Percentiles rank a stretch among this genome's conserved stretches.
Evolutionary conservation across 2,888 invertebrate species (phyloP).

Genomic region (Salticus scenicus): DNA sequence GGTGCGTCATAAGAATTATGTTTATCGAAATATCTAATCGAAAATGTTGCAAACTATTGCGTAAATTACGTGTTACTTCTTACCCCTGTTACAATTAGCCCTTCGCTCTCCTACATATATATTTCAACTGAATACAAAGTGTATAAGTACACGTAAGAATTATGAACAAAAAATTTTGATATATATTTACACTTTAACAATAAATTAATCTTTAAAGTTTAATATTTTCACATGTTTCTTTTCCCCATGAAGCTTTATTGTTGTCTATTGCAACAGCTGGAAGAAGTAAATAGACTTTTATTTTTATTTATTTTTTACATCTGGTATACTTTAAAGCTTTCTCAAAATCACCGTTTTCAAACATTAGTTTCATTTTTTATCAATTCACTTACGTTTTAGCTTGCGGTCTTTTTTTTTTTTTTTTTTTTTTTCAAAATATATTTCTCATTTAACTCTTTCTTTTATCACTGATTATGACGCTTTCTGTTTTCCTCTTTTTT

Average conservation of each 20-base stretch:
- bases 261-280: conserved; percentile 43
- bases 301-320: conserved; percentile 53
- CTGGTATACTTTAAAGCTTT: conserved; percentile 41
- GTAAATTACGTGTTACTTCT: no score
- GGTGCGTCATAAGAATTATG: no score
- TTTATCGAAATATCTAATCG: no score
- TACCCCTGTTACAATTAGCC: no score
- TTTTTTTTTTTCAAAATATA: no score
- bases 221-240: conserved; percentile 19
- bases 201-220: not conserved
- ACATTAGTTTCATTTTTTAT: conserved; percentile 49
- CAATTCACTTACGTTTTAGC: conserved; percentile 50
- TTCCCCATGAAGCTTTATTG: conserved; percentile 24
- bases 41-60: no score
- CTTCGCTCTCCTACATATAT: no score
- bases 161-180: no score
- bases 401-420: conserved; percentile 15
- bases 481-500: not conserved
- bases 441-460: conserved; percentile 39
- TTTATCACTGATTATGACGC: conserved; percentile 28
- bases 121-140: no score
- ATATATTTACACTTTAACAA: not conserved
- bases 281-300: conserved; percentile 46
- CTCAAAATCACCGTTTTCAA: conserved; percentile 42
- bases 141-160: no score